A percentile compares a stretch with the other conserved stretches of the same genome.
phyloP scores from a whole-genome alignment of 37 sponge, comb jelly and placozoan species.

The Hexactinellida sp. region DNA sequence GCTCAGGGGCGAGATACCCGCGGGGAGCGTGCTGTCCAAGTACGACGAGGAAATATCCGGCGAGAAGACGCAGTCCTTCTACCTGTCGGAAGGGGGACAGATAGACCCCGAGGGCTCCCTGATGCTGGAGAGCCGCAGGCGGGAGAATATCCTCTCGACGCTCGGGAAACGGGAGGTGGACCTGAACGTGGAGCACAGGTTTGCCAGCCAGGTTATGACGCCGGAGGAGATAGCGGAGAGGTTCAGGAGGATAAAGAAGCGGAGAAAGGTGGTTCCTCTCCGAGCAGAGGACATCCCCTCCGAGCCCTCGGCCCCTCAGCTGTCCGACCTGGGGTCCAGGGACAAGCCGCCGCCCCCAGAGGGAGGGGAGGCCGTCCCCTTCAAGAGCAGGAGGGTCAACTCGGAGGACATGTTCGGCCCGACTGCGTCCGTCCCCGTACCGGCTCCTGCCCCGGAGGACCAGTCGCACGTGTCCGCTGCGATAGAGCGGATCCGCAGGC shows the following conservation, averaged over 20 bases:
- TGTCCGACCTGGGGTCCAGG: background rate
- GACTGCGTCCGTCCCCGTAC: background rate
- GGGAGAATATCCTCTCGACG: background rate
- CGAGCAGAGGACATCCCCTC: background rate
- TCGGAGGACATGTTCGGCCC: background rate
- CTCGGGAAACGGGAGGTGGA: background rate
- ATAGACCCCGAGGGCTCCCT: background rate
- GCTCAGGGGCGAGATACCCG: background rate
- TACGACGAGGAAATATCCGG: conserved; percentile 89
- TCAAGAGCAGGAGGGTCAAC: background rate
- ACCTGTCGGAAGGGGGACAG: background rate
- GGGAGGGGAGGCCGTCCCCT: background rate
- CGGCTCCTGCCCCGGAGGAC: background rate
- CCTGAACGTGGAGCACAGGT: background rate
- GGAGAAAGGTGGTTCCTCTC: background rate
- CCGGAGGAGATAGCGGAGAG: background rate
- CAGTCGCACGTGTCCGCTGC: background rate
- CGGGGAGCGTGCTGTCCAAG: conserved; percentile 21
- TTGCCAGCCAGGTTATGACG: background rate
- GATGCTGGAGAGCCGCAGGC: background rate
- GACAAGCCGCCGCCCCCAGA: background rate
- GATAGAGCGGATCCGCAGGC: background rate
- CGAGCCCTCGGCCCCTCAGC: background rate
- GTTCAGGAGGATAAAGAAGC: background rate
- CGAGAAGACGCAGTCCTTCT: conserved; percentile 49